phyloP scores from a whole-genome alignment of 2,113 vertebrate species.

The Monopterus albus region DNA sequence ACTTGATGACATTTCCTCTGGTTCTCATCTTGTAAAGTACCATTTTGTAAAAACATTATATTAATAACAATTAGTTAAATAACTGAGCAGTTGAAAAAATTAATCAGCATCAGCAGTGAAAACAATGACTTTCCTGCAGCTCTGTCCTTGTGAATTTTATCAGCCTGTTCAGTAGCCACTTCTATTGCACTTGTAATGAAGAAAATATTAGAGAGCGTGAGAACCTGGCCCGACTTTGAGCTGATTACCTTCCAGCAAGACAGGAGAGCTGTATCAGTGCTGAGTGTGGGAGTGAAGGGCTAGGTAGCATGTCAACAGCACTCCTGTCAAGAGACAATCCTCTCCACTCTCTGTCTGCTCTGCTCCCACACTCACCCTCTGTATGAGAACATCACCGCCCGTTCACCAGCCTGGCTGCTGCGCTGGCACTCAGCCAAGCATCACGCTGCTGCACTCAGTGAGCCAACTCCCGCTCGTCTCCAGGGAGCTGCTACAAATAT shows the following conservation, averaged over 20 bases:
- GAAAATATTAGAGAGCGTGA: slow-evolving; percentile 32
- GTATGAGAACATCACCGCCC: slow-evolving; percentile 21
- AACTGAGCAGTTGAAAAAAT: neutral
- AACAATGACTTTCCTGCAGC: neutral
- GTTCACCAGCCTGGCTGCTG: slow-evolving; percentile 16
- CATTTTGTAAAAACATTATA: too few species aligned
- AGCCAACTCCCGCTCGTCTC: slow-evolving; percentile 25
- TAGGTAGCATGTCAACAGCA: slow-evolving; percentile 66
- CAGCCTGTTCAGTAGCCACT: slow-evolving; percentile 18
- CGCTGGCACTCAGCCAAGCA: slow-evolving; percentile 35
- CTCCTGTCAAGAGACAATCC: slow-evolving; percentile 69
- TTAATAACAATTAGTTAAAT: neutral
- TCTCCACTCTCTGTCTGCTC: slow-evolving; percentile 42
- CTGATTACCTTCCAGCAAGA: slow-evolving; percentile 57
- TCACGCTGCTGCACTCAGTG: slow-evolving; percentile 17
- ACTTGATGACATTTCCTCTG: too few species aligned
- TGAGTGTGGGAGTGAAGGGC: slow-evolving; percentile 66
- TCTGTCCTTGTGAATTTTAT: neutral
- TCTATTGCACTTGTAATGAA: slow-evolving; percentile 14
- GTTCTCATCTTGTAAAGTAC: too few species aligned
- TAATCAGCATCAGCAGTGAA: neutral
- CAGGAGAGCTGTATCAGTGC: slow-evolving; percentile 44
- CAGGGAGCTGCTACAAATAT: slow-evolving; percentile 34
- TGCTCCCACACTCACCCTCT: slow-evolving; percentile 38
- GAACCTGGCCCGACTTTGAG: slow-evolving; percentile 52